These are phyloP conservation scores for Amblyjoppa fuscipennis DNA, from an alignment of 2,888 invertebrate species.

Conservation along the genomic window DNA sequence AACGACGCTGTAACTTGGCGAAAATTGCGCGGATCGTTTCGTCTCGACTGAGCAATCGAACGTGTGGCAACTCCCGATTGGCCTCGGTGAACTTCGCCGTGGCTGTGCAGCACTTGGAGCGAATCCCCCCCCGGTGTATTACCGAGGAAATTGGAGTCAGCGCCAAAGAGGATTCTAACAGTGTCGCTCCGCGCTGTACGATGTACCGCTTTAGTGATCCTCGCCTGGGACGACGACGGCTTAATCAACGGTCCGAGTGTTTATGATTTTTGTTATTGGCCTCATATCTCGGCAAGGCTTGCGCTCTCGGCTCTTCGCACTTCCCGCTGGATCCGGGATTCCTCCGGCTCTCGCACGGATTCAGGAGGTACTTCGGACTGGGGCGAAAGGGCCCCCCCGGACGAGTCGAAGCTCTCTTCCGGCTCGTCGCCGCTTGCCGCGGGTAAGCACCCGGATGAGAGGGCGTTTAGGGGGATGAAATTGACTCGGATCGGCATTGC, in stretches of 20 bases:
- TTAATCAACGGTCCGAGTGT: conserved; percentile 85
- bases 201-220: conserved; percentile 72
- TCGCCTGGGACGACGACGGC: conserved; percentile 78
- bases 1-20: conserved; percentile 57
- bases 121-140: conserved; percentile 63
- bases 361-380: conserved; percentile 50
- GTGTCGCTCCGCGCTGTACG: conserved; percentile 59
- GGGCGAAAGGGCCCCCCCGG: conserved; percentile 38
- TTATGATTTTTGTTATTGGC: conserved; percentile 85
- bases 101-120: conserved; percentile 30
- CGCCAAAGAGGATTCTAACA: conserved; percentile 60
- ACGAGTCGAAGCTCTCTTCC: conserved; percentile 3
- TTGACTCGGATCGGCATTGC: conserved; percentile 68
- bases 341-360: conserved; percentile 30
- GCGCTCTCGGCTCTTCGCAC: conserved; percentile 13
- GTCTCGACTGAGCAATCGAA: conserved; percentile 68
- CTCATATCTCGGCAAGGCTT: conserved; percentile 77
- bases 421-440: conserved; percentile 48
- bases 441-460: conserved; percentile 64
- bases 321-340: conserved; percentile 22
- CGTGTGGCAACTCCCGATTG: conserved; percentile 68
- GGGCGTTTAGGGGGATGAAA: conserved; percentile 70
- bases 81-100: background rate
- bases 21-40: conserved; percentile 64
- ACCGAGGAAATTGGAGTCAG: conserved; percentile 64